Evolutionary conservation across 2,888 invertebrate species (phyloP).

Genomic region (Lapara coniferarum): DNA sequence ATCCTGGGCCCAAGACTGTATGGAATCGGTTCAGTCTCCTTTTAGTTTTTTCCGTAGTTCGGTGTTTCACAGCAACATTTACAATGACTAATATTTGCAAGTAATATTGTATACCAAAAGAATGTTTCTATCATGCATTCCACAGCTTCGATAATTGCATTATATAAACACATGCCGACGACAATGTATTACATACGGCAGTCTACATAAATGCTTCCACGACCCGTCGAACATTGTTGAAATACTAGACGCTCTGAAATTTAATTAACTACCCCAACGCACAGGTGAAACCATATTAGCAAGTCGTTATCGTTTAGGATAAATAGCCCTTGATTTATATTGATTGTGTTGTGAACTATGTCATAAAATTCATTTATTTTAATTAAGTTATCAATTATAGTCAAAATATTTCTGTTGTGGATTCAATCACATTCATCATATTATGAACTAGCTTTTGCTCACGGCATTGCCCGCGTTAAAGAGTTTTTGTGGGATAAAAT

Average conservation of each 20-base stretch:
- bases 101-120: too few species aligned
- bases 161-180: not conserved
- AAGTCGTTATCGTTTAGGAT: not conserved
- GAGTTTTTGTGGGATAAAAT: too few species aligned
- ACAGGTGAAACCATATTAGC: constrained; percentile 45
- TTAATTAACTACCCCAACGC: constrained; percentile 68
- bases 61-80: too few species aligned
- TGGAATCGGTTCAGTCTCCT: too few species aligned
- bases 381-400: too few species aligned
- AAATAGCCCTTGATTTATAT: not conserved
- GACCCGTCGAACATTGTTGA: constrained; percentile 46
- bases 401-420: too few species aligned
- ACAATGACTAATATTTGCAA: too few species aligned
- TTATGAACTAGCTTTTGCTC: too few species aligned
- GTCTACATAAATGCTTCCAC: constrained; percentile 28
- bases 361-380: not conserved
- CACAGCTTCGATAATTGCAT: not conserved
- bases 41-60: too few species aligned
- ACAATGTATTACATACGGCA: not conserved
- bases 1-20: too few species aligned
- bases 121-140: not conserved
- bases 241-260: constrained; percentile 72
- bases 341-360: not conserved
- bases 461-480: too few species aligned
- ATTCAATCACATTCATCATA: too few species aligned